These are phyloP conservation scores for Lepidonotus clava DNA, from an alignment of 2,888 invertebrate genomes.

Conservation along the genomic window DNA sequence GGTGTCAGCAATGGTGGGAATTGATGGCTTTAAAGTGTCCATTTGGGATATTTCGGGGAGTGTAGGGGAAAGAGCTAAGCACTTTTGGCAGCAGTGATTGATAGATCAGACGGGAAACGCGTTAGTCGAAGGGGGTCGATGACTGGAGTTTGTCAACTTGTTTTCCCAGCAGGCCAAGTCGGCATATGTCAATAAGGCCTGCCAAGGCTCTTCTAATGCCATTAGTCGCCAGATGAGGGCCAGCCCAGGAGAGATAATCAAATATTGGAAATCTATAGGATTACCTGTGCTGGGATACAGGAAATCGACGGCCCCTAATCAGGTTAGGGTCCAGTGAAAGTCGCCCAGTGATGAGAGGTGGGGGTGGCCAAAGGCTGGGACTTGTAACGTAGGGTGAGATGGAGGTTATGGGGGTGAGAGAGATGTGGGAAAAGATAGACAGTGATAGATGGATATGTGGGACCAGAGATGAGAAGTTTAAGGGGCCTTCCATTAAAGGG, in stretches of 20 bases:
- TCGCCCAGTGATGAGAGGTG: neutral
- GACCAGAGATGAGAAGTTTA: too few relatives aligned
- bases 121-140: conserved; percentile 8
- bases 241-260: conserved; percentile 10
- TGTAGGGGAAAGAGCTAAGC: neutral
- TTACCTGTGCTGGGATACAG: neutral
- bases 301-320: neutral
- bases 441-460: too few relatives aligned
- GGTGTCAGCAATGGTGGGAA: neutral
- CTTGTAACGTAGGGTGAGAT: too few relatives aligned
- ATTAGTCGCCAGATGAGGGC: neutral
- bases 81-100: conserved; percentile 10
- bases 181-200: neutral
- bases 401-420: too few relatives aligned
- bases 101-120: neutral
- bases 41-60: neutral
- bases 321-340: neutral
- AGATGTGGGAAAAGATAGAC: too few relatives aligned
- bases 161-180: neutral
- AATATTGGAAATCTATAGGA: conserved; percentile 23
- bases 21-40: neutral
- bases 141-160: conserved; percentile 28
- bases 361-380: neutral
- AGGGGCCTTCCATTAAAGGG: too few relatives aligned
- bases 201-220: neutral